phyloP scores from a whole-genome alignment of 2,888 invertebrate genomes.

The Pollenia labialis region DNA sequence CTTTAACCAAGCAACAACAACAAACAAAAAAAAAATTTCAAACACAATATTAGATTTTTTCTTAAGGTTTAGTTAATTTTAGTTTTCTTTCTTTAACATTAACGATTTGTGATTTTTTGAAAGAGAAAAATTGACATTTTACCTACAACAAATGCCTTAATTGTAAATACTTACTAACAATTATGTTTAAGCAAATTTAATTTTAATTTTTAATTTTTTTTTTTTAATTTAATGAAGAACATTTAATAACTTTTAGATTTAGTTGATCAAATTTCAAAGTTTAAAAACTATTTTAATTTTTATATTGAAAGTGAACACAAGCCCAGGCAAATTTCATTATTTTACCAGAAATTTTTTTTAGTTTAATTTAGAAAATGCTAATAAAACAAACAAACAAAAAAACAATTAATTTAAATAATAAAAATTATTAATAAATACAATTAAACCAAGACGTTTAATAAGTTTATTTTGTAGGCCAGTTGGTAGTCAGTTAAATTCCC shows the following conservation, averaged over 20 bases:
- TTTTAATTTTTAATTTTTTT: not conserved
- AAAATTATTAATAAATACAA: slow-evolving; percentile 1
- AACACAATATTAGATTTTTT: slow-evolving; percentile 19
- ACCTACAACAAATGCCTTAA: slow-evolving; percentile 30
- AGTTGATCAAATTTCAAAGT: not conserved
- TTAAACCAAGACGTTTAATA: not conserved
- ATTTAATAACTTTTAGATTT: not conserved
- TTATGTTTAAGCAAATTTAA: slow-evolving; percentile 12
- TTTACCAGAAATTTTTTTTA: slow-evolving; percentile 43
- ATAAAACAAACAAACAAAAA: slow-evolving; percentile 35
- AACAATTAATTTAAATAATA: slow-evolving; percentile 25
- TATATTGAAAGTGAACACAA: not conserved
- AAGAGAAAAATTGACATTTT: slow-evolving; percentile 29
- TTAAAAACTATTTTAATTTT: slow-evolving; percentile 12
- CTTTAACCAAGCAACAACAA: slow-evolving; percentile 38
- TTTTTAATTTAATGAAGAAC: slow-evolving; percentile 8
- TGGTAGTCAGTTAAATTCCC: no score
- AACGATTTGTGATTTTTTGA: slow-evolving; percentile 22
- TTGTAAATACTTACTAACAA: slow-evolving; percentile 28
- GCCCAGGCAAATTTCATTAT: slow-evolving; percentile 31
- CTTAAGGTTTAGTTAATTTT: slow-evolving; percentile 30
- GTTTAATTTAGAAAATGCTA: slow-evolving; percentile 69
- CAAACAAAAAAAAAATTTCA: slow-evolving; percentile 17
- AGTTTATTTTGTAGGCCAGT: no score
- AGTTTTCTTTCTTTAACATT: slow-evolving; percentile 1